Percentiles rank a stretch among this genome's conserved stretches.
Evolutionary conservation across 2,888 invertebrate genomes (phyloP).

Genomic region (Strigamia maritima): DNA sequence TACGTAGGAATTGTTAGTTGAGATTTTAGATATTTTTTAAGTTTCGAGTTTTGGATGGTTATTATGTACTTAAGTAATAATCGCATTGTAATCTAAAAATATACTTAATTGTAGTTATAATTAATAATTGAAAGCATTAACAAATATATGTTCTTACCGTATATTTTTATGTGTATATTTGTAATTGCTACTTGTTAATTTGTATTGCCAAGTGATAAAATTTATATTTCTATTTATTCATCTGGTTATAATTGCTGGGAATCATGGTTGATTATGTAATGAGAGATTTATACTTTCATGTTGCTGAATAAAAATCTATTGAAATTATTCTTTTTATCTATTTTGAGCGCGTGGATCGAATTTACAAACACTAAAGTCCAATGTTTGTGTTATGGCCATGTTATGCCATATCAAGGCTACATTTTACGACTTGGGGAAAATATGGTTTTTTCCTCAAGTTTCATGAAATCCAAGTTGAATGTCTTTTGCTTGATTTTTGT

Average conservation of each 20-base stretch:
- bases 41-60: neutral
- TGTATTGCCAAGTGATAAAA: neutral
- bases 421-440: too few species aligned
- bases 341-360: neutral
- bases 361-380: neutral
- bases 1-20: neutral
- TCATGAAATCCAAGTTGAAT: too few species aligned
- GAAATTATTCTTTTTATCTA: neutral
- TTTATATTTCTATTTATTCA: neutral
- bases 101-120: neutral
- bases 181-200: neutral
- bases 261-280: conserved; percentile 7
- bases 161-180: neutral
- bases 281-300: conserved; percentile 5
- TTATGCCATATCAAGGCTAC: too few species aligned
- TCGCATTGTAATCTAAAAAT: neutral
- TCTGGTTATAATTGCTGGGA: neutral
- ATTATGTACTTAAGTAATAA: conserved; percentile 6
- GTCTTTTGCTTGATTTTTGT: too few species aligned
- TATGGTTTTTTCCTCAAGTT: too few species aligned
- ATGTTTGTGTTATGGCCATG: neutral
- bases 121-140: neutral
- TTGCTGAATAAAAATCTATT: neutral
- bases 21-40: neutral
- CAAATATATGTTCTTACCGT: neutral